Evolutionary conservation across 2,113 vertebrate species (phyloP), one percentile per base, ranked within the genome.

Genomic region (Ceuthmochares aereus): DNA sequence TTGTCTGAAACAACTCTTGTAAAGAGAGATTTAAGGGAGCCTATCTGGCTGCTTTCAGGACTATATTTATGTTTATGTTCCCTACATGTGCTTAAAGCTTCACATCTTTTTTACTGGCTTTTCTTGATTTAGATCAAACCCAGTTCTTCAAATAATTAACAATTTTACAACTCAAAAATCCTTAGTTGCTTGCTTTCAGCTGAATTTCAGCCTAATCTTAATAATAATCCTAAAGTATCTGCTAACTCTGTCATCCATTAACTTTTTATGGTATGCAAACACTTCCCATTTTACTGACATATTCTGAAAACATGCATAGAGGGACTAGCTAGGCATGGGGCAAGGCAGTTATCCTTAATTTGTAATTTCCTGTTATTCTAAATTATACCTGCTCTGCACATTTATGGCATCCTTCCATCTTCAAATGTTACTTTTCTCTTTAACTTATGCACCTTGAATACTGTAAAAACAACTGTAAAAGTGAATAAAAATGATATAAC

Each of bases 401-500:
- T 97, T 97, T 97, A 98, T 88, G 86, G 69, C 66, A 80, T 89
- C 49, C 84, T 97, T 98, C 96, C 93, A 94, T 96, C 96, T 96
- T 87, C 74, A 95, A 97, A 96, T 90, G 82, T 92, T 97, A 95
- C 87, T 95, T 96, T 96, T 96, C 89, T 96, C 66, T 95, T 97
- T 97, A 96, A 95, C 93, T 96, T 97, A 93, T 90, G 81, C 95
- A 95, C 94, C 87, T 95, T 68, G 15, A 94, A 97, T 92, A 74
- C 82, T 98, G 97, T 94, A 98, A 98, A 98, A 98, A 88, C 69
- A 92, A 88, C 93, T 4, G 26, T 95, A 96, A 97, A 97, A 94
- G 93, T 96, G 97, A 96, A 96, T 96, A 95, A 97, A 98, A 97
- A 94, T 78, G 93, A 93, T 97, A 92, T 96, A 96, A 91, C 84